A percentile compares a stretch with the other conserved stretches of the same genome.
phyloP scores from a whole-genome alignment of 2,888 invertebrate species.

The Drosophila leonis region DNA sequence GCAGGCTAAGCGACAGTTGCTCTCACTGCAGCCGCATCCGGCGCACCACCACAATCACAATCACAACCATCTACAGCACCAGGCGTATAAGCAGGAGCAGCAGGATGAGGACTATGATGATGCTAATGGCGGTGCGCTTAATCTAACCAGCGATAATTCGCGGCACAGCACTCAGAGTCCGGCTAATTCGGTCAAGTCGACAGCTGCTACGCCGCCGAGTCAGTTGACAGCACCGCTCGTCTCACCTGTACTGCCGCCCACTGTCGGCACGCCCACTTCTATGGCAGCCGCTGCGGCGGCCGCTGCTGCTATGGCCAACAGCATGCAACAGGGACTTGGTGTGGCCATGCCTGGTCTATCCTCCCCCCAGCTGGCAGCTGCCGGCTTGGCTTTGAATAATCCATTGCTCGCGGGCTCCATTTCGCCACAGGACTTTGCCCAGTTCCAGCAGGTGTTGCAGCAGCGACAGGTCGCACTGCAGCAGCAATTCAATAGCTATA shows the following conservation, averaged over 20 bases:
- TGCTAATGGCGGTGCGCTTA: slow-evolving; percentile 81
- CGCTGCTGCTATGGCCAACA: slow-evolving; percentile 50
- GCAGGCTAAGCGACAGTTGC: slow-evolving; percentile 71
- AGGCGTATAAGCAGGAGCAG: slow-evolving; percentile 63
- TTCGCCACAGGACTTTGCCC: slow-evolving; percentile 82
- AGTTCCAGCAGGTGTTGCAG: slow-evolving; percentile 84
- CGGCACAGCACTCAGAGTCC: slow-evolving; percentile 83
- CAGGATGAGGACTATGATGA: slow-evolving; percentile 79
- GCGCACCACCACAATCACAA: slow-evolving; percentile 68
- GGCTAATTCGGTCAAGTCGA: slow-evolving; percentile 69
- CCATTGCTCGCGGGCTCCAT: slow-evolving; percentile 75
- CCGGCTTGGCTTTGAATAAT: slow-evolving; percentile 67
- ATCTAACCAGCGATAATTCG: slow-evolving; percentile 84
- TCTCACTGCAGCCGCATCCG: slow-evolving; percentile 66
- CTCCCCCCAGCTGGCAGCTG: slow-evolving; percentile 77
- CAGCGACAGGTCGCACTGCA: slow-evolving; percentile 84
- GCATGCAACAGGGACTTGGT: slow-evolving; percentile 58
- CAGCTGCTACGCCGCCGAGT: slow-evolving; percentile 17
- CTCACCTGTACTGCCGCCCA: slow-evolving; percentile 50
- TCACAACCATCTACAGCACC: slow-evolving; percentile 58
- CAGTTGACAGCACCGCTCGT: slow-evolving; percentile 34
- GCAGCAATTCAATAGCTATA: slow-evolving; percentile 85
- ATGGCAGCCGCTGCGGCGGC: slow-evolving; percentile 56
- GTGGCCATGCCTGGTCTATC: slow-evolving; percentile 69
- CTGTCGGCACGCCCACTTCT: slow-evolving; percentile 47